Evolutionary conservation across 2,888 invertebrate species (phyloP).

Genomic region (Rhorus exstirpatorius): DNA sequence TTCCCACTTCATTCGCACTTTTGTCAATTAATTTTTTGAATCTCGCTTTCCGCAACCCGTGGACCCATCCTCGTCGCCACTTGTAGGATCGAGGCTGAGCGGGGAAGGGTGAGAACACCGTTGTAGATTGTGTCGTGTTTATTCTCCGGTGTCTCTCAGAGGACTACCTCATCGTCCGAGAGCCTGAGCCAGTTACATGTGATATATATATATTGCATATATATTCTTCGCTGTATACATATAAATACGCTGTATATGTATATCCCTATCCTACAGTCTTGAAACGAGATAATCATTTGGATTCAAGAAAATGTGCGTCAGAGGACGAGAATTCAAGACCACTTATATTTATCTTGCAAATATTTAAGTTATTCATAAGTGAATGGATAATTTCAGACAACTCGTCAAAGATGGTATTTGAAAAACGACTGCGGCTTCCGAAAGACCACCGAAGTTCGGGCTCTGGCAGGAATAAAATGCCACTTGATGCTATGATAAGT

Average conservation of each 20-base stretch:
- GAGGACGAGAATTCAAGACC: not conserved
- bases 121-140: not conserved
- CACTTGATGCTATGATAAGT: not conserved
- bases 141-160: no score
- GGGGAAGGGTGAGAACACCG: not conserved
- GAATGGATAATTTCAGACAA: not conserved
- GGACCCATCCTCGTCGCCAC: conserved; percentile 9
- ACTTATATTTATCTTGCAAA: not conserved
- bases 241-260: no score
- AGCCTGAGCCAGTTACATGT: no score
- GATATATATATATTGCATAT: no score
- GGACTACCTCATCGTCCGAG: no score
- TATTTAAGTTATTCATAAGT: not conserved
- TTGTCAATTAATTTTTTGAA: no score
- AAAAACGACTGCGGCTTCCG: not conserved
- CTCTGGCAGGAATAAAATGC: not conserved
- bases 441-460: not conserved
- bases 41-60: no score
- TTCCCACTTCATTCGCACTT: no score
- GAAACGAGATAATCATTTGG: not conserved
- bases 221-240: no score
- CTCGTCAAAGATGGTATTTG: not conserved
- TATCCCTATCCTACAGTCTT: not conserved
- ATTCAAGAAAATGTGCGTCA: not conserved
- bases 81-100: not conserved